These are phyloP conservation scores for Anagrus nilaparvatae DNA, from an alignment of 1,140 invertebrate species.

Conservation along the genomic window DNA sequence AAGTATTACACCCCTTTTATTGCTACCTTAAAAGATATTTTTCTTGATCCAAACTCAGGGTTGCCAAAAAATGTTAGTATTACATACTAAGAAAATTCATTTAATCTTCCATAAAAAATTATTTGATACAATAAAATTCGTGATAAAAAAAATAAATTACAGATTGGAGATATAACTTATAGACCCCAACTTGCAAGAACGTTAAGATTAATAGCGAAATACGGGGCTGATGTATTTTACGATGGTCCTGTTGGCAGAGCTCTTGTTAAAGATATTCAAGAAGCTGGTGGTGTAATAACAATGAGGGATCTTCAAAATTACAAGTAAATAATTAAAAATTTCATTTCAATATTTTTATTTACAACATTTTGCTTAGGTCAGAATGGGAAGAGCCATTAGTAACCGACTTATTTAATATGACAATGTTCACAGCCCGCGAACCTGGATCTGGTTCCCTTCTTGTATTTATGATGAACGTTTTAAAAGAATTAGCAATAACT, in stretches of 20 bases:
- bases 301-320: constrained; percentile 63
- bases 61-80: constrained; percentile 42
- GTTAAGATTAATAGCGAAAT: constrained; percentile 54
- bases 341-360: not conserved
- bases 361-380: constrained; percentile 32
- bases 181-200: constrained; percentile 62
- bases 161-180: constrained; percentile 59
- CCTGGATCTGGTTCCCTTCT: constrained; percentile 76
- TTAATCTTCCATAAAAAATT: constrained; percentile 39
- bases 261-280: constrained; percentile 60
- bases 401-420: constrained; percentile 46
- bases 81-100: constrained; percentile 32
- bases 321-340: constrained; percentile 32
- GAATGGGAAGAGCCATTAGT: constrained; percentile 51
- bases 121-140: not conserved
- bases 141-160: constrained; percentile 5
- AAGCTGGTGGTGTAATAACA: constrained; percentile 66
- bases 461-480: constrained; percentile 73
- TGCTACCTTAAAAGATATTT: constrained; percentile 56
- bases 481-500: constrained; percentile 50
- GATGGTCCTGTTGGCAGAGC: constrained; percentile 52
- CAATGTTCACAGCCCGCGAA: constrained; percentile 62
- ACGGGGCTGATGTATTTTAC: constrained; percentile 55
- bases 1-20: constrained; percentile 47
- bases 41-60: constrained; percentile 55